Percentiles rank a stretch among this genome's conserved stretches.
Evolutionary conservation across 2,888 invertebrate species (phyloP).

Genomic region (Plemyria rubiginata): DNA sequence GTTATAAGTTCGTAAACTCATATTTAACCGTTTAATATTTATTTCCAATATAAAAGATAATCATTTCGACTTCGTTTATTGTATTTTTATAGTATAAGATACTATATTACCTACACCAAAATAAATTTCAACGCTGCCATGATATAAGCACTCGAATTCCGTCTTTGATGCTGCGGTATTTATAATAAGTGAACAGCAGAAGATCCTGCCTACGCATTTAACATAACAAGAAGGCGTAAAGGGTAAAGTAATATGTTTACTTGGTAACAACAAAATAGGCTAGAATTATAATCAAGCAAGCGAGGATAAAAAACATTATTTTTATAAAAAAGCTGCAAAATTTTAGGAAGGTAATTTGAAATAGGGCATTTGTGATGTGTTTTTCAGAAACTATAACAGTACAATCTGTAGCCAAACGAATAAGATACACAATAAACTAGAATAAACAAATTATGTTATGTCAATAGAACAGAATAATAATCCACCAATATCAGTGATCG

Average conservation of each 20-base stretch:
- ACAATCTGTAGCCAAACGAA: background rate
- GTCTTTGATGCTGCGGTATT: slow-evolving; percentile 47
- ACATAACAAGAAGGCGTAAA: slow-evolving; percentile 41
- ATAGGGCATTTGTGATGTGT: background rate
- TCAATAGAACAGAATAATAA: background rate
- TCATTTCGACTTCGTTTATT: background rate
- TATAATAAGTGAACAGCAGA: slow-evolving; percentile 44
- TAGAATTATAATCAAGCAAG: slow-evolving; percentile 13
- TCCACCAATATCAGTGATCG: background rate
- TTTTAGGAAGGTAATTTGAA: background rate
- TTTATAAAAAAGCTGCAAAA: background rate
- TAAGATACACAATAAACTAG: background rate
- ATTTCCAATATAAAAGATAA: background rate
- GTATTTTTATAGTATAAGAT: background rate
- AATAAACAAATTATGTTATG: background rate
- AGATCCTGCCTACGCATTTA: slow-evolving; percentile 41
- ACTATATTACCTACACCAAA: background rate
- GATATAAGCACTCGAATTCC: slow-evolving; percentile 46
- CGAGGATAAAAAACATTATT: background rate
- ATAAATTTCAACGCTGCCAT: slow-evolving; percentile 25
- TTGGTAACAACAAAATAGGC: slow-evolving; percentile 13
- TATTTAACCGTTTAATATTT: background rate
- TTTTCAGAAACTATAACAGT: background rate
- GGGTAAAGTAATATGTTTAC: slow-evolving; percentile 41
- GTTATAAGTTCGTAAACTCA: background rate